Base-by-base conservation (phyloP, 2,888 invertebrate genomes). In the Labia minor region DNA sequence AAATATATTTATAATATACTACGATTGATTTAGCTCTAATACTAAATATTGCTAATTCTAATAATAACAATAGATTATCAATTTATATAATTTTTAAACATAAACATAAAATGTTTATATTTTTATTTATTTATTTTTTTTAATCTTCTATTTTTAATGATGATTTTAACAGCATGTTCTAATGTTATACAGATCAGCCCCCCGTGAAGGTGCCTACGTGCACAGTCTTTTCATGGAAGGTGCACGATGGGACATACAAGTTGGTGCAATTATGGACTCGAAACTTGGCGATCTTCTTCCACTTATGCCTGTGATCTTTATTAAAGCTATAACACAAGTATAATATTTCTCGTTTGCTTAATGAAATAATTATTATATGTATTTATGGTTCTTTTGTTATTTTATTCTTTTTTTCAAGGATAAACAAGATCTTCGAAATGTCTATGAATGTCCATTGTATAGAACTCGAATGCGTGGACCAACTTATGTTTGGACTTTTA, bases 401-500 rank as follows among this genome's bases (percentile, higher is more conserved):
- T n/a, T n/a, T n/a, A n/a, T n/a, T n/a, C n/a, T 26, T 26, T 26
- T 26, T 26, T 26, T 26, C 8, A 6, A 26, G 26, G 95, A 96
- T 77, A 92, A 95, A 75, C 90, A 91, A 77, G 95, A 96, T 73
- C 79, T 85, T 16, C 84, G 90, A 71, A 93, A 90, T 76, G 84
- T 92, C 71, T 95, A 95, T 78, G 92, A 92, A 75, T 95, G 95
- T 77, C 95, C 95, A 8, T 90, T 95, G 4, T 96, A 96, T 78
- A 95, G 95, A 80, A 95, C 94, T 11, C 83, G 86, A 71, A 83
- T 85, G 76, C 84, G 96, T 66, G 96, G 95, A 0, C 90, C 90
- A 0, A 96, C 95, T 0, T 97, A 87, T 75, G 93, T 97, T 11
- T 96, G 95, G 95, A 95, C 95, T 0, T 96, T 97, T 76, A 94